phyloP scores from a whole-genome alignment of 2,888 invertebrate genomes.

The Microchrysa polita region DNA sequence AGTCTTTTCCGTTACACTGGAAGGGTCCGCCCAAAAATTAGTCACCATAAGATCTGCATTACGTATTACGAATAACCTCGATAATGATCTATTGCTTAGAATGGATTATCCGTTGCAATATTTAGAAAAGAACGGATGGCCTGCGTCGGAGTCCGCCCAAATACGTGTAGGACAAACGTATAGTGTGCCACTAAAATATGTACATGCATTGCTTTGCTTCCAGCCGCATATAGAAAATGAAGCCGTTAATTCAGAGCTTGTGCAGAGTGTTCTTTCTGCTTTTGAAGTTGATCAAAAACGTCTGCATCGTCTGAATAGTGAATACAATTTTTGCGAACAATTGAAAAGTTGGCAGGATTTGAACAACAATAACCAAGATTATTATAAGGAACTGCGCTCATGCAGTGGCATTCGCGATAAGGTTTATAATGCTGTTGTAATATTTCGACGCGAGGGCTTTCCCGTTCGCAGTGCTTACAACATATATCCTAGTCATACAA shows the following conservation, averaged over 20 bases:
- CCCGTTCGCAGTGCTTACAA: constrained; percentile 68
- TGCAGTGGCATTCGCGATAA: constrained; percentile 59
- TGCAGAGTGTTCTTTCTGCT: constrained; percentile 19
- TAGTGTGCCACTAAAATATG: constrained; percentile 81
- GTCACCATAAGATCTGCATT: constrained; percentile 92
- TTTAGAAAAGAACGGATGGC: constrained; percentile 52
- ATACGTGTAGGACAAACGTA: constrained; percentile 70
- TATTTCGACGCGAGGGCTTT: constrained; percentile 79
- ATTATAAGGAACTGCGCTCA: constrained; percentile 55
- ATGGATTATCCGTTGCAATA: constrained; percentile 65
- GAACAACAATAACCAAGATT: constrained; percentile 46
- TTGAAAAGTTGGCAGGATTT: constrained; percentile 60
- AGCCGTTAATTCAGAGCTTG: constrained; percentile 6
- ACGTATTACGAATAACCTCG: constrained; percentile 79
- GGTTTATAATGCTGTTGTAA: constrained; percentile 57
- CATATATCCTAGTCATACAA: constrained; percentile 81
- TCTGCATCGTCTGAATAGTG: constrained; percentile 50
- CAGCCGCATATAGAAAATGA: constrained; percentile 67
- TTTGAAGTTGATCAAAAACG: constrained; percentile 36
- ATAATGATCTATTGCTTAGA: constrained; percentile 76
- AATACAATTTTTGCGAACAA: constrained; percentile 59
- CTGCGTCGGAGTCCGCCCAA: constrained; percentile 60
- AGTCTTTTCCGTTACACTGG: constrained; percentile 90
- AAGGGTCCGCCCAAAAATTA: constrained; percentile 93
- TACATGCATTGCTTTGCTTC: constrained; percentile 77